Evolutionary conservation across 1,140 invertebrate species (phyloP).

Genomic region (Heliothis virescens): DNA sequence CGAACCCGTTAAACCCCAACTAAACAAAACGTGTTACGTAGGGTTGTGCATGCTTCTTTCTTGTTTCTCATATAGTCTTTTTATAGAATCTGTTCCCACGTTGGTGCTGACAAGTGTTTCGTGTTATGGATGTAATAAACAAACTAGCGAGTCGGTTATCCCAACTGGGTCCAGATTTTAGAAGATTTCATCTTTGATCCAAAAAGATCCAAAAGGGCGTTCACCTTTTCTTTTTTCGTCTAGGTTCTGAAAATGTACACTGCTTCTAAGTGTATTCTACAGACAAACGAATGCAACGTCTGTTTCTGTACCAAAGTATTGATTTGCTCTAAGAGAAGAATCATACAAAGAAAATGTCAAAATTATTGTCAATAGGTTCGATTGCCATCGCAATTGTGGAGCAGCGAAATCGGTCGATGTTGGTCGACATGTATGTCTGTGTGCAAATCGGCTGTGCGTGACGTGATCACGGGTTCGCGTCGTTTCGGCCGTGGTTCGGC

Average conservation of each 20-base stretch:
- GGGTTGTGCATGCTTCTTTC: not conserved
- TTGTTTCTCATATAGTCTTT: not conserved
- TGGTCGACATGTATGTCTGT: constrained; percentile 31
- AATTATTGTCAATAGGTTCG: not conserved
- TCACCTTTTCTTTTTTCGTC: no score
- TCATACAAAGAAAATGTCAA: not conserved
- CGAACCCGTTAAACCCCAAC: constrained; percentile 19
- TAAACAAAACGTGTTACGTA: constrained; percentile 25
- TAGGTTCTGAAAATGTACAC: not conserved
- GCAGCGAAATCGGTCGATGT: constrained; percentile 21
- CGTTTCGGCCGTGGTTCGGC: constrained; percentile 34
- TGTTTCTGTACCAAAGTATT: no score
- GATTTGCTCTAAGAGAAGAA: not conserved
- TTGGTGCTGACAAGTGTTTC: constrained; percentile 32
- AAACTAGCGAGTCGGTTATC: constrained; percentile 10
- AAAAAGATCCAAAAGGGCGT: not conserved
- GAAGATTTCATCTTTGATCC: not conserved
- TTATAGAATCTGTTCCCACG: constrained; percentile 25
- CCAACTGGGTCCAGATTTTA: constrained; percentile 2
- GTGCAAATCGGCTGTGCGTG: constrained; percentile 41
- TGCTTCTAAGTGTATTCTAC: no score
- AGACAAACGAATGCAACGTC: no score
- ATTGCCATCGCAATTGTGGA: constrained; percentile 14
- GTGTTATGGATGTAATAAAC: constrained; percentile 26
- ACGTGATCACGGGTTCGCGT: constrained; percentile 34